phyloP scores from a whole-genome alignment of 2,888 invertebrate genomes.

The Entomobrya proxima region DNA sequence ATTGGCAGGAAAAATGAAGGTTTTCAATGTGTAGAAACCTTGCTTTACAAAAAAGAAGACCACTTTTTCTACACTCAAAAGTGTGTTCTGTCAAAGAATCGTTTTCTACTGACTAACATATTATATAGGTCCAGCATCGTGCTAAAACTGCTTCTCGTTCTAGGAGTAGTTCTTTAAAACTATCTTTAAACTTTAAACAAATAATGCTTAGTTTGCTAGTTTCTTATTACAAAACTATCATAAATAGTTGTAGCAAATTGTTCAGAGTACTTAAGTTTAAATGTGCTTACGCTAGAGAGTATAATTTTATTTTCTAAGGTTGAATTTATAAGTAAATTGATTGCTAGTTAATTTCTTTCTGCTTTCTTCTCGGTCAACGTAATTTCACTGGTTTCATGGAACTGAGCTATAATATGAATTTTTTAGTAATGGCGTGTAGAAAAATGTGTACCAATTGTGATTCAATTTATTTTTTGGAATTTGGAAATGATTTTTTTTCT shows the following conservation, averaged over 20 bases:
- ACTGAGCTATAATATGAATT: too few relatives aligned
- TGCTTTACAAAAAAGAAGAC: background rate
- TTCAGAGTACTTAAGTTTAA: constrained; percentile 24
- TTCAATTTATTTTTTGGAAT: too few relatives aligned
- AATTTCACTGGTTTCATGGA: too few relatives aligned
- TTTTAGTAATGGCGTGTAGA: too few relatives aligned
- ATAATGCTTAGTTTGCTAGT: background rate
- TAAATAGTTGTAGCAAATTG: constrained; percentile 40
- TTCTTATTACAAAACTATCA: constrained; percentile 6
- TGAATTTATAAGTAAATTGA: background rate
- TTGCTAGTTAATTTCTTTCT: background rate
- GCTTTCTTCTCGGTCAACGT: background rate
- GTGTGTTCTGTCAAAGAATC: too few relatives aligned
- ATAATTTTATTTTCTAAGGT: background rate
- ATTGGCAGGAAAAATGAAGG: constrained; percentile 26
- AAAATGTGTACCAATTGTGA: too few relatives aligned
- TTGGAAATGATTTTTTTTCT: too few relatives aligned
- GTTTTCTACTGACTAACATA: too few relatives aligned
- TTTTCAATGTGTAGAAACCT: background rate
- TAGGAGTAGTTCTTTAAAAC: too few relatives aligned
- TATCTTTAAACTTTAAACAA: background rate
- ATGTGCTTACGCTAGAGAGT: background rate
- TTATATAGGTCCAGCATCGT: too few relatives aligned
- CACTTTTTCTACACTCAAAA: too few relatives aligned
- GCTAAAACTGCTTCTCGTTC: too few relatives aligned